A percentile compares a stretch with the other conserved stretches of the same genome.
These are phyloP conservation scores for Drosophila melanocephala DNA, from an alignment of 2,888 invertebrate genomes.

Conservation along the genomic window DNA sequence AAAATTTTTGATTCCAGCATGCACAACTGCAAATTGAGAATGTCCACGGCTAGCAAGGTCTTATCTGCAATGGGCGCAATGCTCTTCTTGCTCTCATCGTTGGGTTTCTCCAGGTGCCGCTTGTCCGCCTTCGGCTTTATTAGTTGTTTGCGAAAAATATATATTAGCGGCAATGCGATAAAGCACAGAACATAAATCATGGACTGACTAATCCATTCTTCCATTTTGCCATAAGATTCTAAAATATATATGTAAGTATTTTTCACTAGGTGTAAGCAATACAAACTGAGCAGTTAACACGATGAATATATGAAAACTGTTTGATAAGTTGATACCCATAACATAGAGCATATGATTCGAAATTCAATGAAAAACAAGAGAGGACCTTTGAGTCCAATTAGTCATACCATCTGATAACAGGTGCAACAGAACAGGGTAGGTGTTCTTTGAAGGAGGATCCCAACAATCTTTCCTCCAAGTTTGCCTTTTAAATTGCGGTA, in stretches of 20 bases:
- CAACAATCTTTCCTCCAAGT: too few species aligned
- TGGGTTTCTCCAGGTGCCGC: background rate
- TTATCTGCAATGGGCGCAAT: background rate
- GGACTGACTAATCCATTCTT: background rate
- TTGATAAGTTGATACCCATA: background rate
- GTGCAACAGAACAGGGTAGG: background rate
- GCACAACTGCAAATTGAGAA: slow-evolving; percentile 13
- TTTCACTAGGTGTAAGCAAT: background rate
- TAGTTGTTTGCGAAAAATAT: slow-evolving; percentile 3
- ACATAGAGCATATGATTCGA: background rate
- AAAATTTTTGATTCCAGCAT: slow-evolving; percentile 23
- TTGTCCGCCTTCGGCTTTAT: background rate
- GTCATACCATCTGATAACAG: background rate
- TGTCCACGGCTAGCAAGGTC: slow-evolving; percentile 7
- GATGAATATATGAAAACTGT: too few species aligned
- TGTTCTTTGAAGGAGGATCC: background rate
- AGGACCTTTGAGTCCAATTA: background rate
- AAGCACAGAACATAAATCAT: slow-evolving; percentile 1
- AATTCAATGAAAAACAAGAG: background rate
- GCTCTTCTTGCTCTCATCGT: background rate
- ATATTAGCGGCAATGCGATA: slow-evolving; percentile 7
- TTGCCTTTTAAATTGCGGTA: too few species aligned
- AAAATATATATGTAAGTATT: background rate
- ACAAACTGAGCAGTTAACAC: background rate
- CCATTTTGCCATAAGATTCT: background rate